Conservation (phyloP, 92 coral and sea anemone species). For the Anthopleura xanthogrammica region DNA sequence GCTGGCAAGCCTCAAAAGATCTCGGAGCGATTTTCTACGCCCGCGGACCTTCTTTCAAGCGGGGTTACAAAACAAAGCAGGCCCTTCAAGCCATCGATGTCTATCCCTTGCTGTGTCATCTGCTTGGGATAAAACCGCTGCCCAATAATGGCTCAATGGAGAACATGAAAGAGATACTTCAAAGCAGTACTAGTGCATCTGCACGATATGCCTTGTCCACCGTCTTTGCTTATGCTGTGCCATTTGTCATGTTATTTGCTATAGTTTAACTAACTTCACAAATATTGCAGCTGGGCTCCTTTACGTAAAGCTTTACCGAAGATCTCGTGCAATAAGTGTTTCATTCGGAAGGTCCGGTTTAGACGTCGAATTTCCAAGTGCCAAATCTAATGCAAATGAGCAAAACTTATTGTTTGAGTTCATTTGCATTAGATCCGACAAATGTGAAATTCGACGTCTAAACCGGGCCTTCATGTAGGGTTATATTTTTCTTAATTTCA, state of each 20-base stretch:
- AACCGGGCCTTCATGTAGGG: no score
- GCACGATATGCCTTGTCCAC: background rate
- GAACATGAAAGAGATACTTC: conserved; percentile 44
- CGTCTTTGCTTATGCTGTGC: background rate
- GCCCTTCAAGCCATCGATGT: conserved; percentile 70
- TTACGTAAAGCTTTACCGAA: no score
- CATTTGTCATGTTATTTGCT: background rate
- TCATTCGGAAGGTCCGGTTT: no score
- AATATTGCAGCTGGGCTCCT: background rate
- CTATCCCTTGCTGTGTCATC: conserved; percentile 85
- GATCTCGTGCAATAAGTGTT: no score
- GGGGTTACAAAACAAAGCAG: conserved; percentile 50
- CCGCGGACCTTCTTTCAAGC: conserved; percentile 86
- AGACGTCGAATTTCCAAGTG: no score
- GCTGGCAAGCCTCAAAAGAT: conserved; percentile 47
- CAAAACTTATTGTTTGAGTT: no score
- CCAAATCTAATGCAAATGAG: no score
- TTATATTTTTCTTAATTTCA: no score
- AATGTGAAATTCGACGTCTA: no score
- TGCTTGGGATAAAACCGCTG: conserved; percentile 64
- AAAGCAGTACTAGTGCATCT: background rate
- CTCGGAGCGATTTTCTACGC: conserved; percentile 77
- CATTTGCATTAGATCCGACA: no score
- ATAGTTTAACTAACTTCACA: background rate
- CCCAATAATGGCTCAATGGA: conserved; percentile 86